Conservation (phyloP, 2,797 vertebrate genomes). For the Emys orbicularis region DNA sequence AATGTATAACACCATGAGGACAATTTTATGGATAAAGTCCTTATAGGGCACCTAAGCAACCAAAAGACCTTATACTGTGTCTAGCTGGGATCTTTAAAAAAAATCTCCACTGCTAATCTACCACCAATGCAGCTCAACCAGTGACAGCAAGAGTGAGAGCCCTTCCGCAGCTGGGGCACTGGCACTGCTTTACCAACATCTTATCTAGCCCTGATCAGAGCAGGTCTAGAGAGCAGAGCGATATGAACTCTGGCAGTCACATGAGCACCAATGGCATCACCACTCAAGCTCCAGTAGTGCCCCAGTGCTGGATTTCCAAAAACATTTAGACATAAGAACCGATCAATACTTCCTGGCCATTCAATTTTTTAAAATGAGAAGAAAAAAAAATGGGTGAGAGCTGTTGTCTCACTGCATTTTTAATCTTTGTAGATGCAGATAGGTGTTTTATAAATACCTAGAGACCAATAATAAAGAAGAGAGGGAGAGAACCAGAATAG, state of each 20-base stretch:
- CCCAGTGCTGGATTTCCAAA: neutral
- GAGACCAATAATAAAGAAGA: neutral
- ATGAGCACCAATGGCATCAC: rapidly evolving
- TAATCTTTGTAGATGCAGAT: neutral
- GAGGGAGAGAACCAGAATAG: neutral
- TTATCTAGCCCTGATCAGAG: neutral
- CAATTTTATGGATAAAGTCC: neutral
- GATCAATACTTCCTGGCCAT: neutral
- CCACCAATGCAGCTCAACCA: neutral
- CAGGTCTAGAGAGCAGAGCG: rapidly evolving
- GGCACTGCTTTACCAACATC: neutral
- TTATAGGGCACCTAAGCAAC: neutral
- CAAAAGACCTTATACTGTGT: neutral
- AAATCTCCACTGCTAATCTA: neutral
- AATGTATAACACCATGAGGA: neutral
- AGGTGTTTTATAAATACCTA: neutral
- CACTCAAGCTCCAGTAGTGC: rapidly evolving
- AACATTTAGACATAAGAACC: neutral
- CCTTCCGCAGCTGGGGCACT: rapidly evolving
- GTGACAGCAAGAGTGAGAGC: neutral
- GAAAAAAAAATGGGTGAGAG: neutral
- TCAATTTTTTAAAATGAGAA: neutral
- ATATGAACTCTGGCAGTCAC: rapidly evolving
- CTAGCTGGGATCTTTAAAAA: neutral
- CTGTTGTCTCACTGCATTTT: neutral